These are phyloP conservation scores for Scylla paramamosain DNA, from an alignment of 1,140 invertebrate species.

Conservation along the genomic window DNA sequence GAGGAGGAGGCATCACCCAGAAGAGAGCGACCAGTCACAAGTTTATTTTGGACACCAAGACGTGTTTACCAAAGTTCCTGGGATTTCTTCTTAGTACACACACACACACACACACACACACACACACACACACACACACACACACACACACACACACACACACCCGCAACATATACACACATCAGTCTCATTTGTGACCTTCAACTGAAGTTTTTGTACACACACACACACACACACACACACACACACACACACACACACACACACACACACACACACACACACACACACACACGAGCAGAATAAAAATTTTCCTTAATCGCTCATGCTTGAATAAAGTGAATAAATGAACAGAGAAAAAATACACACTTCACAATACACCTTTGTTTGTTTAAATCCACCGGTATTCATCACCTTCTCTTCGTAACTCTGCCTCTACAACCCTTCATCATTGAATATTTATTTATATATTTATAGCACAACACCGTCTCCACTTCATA, in stretches of 20 bases:
- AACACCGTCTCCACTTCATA: too few relatives aligned
- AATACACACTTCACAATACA: background rate
- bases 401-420: background rate
- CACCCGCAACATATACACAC: too few relatives aligned
- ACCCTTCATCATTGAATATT: too few relatives aligned
- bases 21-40: background rate
- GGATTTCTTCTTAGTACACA: background rate
- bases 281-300: background rate
- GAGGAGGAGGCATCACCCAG: background rate
- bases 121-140: background rate
- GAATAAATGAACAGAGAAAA: too few relatives aligned
- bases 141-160: background rate
- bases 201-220: background rate
- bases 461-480: too few relatives aligned
- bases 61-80: background rate
- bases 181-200: too few relatives aligned
- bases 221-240: background rate
- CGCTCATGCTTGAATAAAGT: too few relatives aligned
- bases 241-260: background rate
- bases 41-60: background rate
- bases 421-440: background rate
- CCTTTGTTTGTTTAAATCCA: background rate
- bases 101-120: slow-evolving; percentile 15
- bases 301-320: too few relatives aligned
- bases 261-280: background rate